Evolutionary conservation across 2,888 invertebrate species (phyloP), one percentile per base, ranked within the genome.

Genomic region (Cecidostiba fungosa): DNA sequence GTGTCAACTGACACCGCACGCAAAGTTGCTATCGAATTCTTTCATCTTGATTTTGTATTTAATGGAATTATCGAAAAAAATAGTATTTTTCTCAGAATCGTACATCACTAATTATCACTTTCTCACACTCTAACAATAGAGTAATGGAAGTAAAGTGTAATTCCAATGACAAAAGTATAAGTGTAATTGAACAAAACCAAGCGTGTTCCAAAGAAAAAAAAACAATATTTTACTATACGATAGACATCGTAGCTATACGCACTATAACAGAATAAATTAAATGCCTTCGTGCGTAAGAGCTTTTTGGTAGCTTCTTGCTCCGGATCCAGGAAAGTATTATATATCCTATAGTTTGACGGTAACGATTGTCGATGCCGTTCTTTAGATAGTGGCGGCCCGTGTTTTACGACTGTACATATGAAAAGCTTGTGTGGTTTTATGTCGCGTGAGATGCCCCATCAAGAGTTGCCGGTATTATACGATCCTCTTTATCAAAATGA

Each of bases 401-500:
- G 29, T n/a, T 66, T 66, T 66, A 66, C 29, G 66, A 66, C 66
- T 66, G 26, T 26, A 66, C 29, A 26, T 26, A 66, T 66, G 26
- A n/a, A 66, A 66, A 66, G 29, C 66, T n/a, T 26, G 66, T 66
- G 66, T 26, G 29, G 29, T 66, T 26, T 66, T 66, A 66, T 66
- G 66, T 66, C 29, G 29, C 66, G 66, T 47, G 66, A 43, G 43
- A 78, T 72, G 70, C 54, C 62, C 72, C 72, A 73, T 77, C 59
- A 77, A 36, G 76, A 77, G 12, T 12, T 66, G 66, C 14, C 66
- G 66, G 36, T 66, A 76, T 50, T 79, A 77, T 77, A 62, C 26
- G 62, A 62, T 62, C 39, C 77, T 62, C 62, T 62, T 77, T 26
- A 73, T 73, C 47, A 73, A 77, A 77, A 77, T 77, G 36, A 77